Conservation (phyloP, 2,797 vertebrate species). For the Eurystomus glaucurus region DNA sequence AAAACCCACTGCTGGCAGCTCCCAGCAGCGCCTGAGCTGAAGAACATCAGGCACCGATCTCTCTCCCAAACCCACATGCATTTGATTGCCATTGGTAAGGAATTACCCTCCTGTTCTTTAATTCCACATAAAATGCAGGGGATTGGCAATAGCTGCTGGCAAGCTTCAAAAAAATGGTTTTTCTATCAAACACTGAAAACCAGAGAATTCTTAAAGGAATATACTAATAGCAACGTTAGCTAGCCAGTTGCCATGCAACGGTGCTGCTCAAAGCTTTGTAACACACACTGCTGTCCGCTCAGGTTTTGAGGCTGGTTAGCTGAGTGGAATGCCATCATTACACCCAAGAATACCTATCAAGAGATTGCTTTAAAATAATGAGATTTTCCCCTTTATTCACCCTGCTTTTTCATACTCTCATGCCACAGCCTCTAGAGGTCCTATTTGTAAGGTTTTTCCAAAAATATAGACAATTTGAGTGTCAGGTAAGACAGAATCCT, state of each 20-base stretch:
- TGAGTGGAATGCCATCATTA: neutral
- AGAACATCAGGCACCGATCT: neutral
- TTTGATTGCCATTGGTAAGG: neutral
- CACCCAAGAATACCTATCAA: neutral
- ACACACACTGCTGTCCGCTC: neutral
- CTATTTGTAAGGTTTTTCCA: neutral
- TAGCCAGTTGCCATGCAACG: constrained; percentile 27
- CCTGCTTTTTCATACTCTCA: neutral
- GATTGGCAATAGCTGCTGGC: neutral
- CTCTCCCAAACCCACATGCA: neutral
- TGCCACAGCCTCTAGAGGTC: neutral
- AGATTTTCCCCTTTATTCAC: neutral
- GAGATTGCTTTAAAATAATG: neutral
- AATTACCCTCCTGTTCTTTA: neutral
- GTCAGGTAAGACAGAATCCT: neutral
- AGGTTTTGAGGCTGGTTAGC: neutral
- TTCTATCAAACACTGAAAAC: neutral
- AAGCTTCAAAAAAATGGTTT: neutral
- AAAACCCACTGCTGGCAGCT: neutral
- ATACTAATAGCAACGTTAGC: neutral
- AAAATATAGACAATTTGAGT: neutral
- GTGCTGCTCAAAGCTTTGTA: neutral
- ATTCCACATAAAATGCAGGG: neutral
- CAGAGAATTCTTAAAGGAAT: neutral
- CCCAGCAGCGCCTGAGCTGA: neutral